These are phyloP conservation scores for Peromyscus californicus DNA, from an alignment of 2,113 vertebrate genomes.

Conservation along the genomic window DNA sequence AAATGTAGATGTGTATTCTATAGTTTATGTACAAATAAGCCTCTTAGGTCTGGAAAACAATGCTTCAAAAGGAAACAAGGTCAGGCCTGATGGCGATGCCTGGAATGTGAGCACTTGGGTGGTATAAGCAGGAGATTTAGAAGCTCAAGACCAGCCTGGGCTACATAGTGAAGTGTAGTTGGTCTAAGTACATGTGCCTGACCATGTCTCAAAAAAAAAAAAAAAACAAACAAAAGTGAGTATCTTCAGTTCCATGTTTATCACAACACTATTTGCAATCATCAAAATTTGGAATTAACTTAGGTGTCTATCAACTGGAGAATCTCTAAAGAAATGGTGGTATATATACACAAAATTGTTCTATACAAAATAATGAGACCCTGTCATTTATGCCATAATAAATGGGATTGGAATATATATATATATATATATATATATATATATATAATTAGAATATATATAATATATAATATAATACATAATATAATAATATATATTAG, in stretches of 20 bases:
- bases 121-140: not conserved
- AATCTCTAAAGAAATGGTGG: not conserved
- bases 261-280: not conserved
- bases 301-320: not conserved
- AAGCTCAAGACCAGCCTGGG: not conserved
- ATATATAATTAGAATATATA: no score
- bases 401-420: not conserved
- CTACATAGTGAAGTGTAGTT: not conserved
- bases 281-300: not conserved
- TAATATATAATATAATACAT: no score
- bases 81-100: not conserved
- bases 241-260: not conserved
- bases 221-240: not conserved
- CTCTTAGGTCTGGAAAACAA: not conserved
- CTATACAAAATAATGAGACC: not conserved
- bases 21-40: not conserved
- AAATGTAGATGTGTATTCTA: not conserved
- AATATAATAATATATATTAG: no score
- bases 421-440: no score
- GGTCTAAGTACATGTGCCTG: not conserved
- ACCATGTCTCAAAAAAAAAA: not conserved
- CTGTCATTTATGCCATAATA: not conserved
- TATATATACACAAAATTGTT: not conserved
- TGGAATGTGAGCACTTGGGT: not conserved
- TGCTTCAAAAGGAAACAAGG: not conserved